Conservation (phyloP, 2,113 vertebrate species). For the Lutjanus erythropterus region DNA sequence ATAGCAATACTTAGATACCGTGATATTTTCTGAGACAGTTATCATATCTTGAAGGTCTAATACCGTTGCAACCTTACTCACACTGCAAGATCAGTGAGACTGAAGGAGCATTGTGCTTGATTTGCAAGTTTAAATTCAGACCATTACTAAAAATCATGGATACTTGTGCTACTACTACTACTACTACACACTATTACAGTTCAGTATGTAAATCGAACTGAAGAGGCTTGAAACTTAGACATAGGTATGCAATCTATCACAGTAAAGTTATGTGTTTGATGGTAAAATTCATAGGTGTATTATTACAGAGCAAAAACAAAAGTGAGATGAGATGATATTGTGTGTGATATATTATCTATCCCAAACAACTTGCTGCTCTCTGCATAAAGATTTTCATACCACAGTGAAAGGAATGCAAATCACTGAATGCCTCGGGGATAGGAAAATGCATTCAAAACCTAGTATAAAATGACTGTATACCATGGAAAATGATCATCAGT, state of each 20-base stretch:
- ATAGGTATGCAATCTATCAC: too few relatives aligned
- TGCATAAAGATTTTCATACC: not conserved
- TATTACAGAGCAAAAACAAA: not conserved
- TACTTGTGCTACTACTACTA: too few relatives aligned
- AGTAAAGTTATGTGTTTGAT: too few relatives aligned
- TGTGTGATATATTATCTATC: not conserved
- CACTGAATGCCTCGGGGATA: not conserved
- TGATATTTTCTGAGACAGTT: too few relatives aligned
- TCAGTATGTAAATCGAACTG: too few relatives aligned
- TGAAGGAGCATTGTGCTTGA: conserved; percentile 9
- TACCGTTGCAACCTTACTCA: too few relatives aligned
- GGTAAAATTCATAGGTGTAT: not conserved
- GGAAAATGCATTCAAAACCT: not conserved
- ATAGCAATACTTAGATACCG: too few relatives aligned
- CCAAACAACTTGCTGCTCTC: conserved; percentile 4
- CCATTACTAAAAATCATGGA: not conserved
- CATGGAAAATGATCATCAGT: not conserved
- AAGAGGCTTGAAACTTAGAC: too few relatives aligned
- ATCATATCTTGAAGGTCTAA: too few relatives aligned
- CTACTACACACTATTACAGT: not conserved
- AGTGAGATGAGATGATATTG: not conserved
- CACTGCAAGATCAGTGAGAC: conserved; percentile 11
- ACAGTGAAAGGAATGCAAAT: not conserved
- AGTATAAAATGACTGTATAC: not conserved
- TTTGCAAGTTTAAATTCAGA: not conserved